Conservation (phyloP, 2,888 invertebrate genomes). For the Coleophora deauratella region DNA sequence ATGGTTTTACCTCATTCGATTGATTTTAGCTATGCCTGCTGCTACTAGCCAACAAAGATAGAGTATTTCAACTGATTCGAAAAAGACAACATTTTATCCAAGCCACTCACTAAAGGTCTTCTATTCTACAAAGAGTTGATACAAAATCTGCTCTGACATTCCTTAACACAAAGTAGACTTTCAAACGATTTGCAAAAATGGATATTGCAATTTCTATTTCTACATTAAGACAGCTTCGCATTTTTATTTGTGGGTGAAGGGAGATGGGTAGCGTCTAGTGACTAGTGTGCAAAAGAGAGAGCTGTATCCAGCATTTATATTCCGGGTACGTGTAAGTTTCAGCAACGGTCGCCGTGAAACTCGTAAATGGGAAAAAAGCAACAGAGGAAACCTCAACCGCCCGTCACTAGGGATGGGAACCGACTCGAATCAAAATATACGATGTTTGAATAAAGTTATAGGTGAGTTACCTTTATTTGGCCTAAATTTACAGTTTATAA, state of each 20-base stretch:
- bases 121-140: constrained; percentile 18
- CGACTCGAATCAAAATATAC: no score
- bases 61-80: constrained; percentile 69
- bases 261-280: constrained; percentile 35
- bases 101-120: constrained; percentile 32
- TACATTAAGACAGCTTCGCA: constrained; percentile 65
- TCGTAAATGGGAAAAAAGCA: constrained; percentile 75
- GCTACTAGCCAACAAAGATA: constrained; percentile 56
- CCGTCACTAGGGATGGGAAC: constrained; percentile 63
- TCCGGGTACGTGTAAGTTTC: constrained; percentile 74
- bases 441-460: no score
- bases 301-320: constrained; percentile 63
- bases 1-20: constrained; percentile 67
- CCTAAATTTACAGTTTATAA: no score
- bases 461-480: no score
- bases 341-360: constrained; percentile 74
- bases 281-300: constrained; percentile 36
- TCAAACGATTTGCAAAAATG: constrained; percentile 31
- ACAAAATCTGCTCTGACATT: constrained; percentile 26
- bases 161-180: constrained; percentile 32
- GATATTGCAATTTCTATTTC: constrained; percentile 64
- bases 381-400: constrained; percentile 68
- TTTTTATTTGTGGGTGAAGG: constrained; percentile 66
- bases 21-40: constrained; percentile 64
- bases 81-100: constrained; percentile 67